Conservation (phyloP, 2,888 invertebrate species). For the Drosophila recens region DNA sequence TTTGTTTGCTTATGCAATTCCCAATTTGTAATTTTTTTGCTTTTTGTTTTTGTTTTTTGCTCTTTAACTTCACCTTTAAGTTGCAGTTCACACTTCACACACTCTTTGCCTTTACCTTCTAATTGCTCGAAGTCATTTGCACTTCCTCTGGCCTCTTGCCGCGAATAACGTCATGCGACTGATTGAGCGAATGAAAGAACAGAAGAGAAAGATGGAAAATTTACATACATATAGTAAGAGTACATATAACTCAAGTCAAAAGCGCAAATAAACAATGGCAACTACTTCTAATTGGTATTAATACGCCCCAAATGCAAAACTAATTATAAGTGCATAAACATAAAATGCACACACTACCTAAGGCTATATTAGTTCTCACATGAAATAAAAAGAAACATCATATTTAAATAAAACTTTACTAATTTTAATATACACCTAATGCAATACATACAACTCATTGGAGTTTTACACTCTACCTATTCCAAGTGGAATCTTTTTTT, state of each 20-base stretch:
- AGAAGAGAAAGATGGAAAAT: neutral
- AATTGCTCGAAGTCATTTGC: conserved; percentile 29
- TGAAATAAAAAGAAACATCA: neutral
- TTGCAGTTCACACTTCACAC: conserved; percentile 33
- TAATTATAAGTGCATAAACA: conserved; percentile 5
- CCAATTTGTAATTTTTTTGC: neutral
- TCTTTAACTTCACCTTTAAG: conserved; percentile 8
- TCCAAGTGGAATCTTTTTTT: too few relatives aligned
- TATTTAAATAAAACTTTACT: too few relatives aligned
- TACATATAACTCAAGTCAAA: conserved; percentile 18
- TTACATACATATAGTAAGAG: neutral
- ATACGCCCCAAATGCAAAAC: conserved; percentile 15
- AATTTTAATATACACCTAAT: too few relatives aligned
- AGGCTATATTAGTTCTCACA: conserved; percentile 2
- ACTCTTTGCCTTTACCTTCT: conserved; percentile 2
- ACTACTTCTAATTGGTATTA: conserved; percentile 27
- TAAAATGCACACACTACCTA: neutral
- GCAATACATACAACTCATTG: too few relatives aligned
- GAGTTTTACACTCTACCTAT: too few relatives aligned
- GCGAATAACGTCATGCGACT: conserved; percentile 9
- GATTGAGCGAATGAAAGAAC: neutral
- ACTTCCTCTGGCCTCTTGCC: neutral
- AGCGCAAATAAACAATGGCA: conserved; percentile 11
- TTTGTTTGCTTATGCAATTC: conserved; percentile 28
- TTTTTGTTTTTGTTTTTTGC: conserved; percentile 7